Base-by-base conservation (phyloP, 2,797 vertebrate species). In the Myotis myotis region DNA sequence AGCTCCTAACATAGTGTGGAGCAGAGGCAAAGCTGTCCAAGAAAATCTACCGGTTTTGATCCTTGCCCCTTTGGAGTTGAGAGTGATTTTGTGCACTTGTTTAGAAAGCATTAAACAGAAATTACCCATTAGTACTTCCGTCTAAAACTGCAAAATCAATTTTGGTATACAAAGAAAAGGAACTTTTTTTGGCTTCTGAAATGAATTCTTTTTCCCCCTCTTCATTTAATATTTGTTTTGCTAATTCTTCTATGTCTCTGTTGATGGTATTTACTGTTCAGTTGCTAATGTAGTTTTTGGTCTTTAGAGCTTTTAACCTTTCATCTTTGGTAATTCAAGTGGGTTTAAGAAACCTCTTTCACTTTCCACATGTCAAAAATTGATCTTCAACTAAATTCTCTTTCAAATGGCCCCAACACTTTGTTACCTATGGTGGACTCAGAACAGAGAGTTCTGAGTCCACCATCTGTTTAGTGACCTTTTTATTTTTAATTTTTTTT, bases 271-370 rank as follows among this genome's bases (percentile, higher is more conserved):
- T 98, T 98, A 97, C 97, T 98, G 97, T 98, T 98, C 97, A 96
- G 94, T 97, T 98, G 97, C 98, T 98, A 98, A 98, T 98, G 98
- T 96, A 97, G 98, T 97, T 98, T 96, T 98, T 97, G 96, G 97
- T 97, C 97, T 98, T 98, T 97, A 98, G 98, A 98, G 98, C 98
- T 98, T 98, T 98, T 98, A 98, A 98, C 98, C 98, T 98, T 98
- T 98, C 98, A 98, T 98, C 98, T 98, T 96, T 70, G 90, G 97
- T 97, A 98, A 98, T 98, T 98, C 97, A 97, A 98, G 97, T 94
- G 97, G 97, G 95, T 98, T 98, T 98, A 98, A 98, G 97, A 98
- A 98, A 98, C 97, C 95, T 97, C 96, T 98, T 97, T 95, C 95
- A 94, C 93, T 97, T 98, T 97, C 95, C 91, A 94, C 92, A 93